A percentile compares a stretch with the other conserved stretches of the same genome.
Conservation (phyloP, 2,113 vertebrate species). For the Chiloscyllium plagiosum region DNA sequence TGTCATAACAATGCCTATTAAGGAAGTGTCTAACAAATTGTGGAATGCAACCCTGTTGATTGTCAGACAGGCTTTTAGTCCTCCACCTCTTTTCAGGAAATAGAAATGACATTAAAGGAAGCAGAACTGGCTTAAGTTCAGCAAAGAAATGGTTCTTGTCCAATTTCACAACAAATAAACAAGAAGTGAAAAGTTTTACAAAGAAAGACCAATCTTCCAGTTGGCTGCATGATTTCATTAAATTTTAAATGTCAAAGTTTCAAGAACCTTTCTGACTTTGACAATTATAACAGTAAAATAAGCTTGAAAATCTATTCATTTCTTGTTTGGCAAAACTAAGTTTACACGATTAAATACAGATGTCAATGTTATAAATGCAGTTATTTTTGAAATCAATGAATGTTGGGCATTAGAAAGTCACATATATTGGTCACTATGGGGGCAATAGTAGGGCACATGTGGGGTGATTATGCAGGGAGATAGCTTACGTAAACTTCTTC, state of each 20-base stretch:
- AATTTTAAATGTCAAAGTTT: neutral
- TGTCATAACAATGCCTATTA: slow-evolving; percentile 33
- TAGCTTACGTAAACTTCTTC: neutral
- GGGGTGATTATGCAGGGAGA: too few species aligned
- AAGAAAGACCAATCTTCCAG: neutral
- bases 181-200: neutral
- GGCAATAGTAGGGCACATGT: too few species aligned
- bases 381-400: neutral
- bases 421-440: neutral
- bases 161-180: neutral
- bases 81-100: neutral
- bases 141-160: neutral
- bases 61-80: neutral
- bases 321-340: neutral
- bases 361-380: neutral
- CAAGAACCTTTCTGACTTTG: neutral
- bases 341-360: neutral
- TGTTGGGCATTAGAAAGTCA: neutral
- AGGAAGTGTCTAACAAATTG: slow-evolving; percentile 26
- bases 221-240: neutral
- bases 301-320: neutral
- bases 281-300: neutral
- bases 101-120: neutral
- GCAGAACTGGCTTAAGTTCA: neutral
- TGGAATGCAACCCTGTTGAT: neutral